These are phyloP conservation scores for Autographa pulchrina DNA, from an alignment of 2,888 invertebrate genomes.

Conservation along the genomic window DNA sequence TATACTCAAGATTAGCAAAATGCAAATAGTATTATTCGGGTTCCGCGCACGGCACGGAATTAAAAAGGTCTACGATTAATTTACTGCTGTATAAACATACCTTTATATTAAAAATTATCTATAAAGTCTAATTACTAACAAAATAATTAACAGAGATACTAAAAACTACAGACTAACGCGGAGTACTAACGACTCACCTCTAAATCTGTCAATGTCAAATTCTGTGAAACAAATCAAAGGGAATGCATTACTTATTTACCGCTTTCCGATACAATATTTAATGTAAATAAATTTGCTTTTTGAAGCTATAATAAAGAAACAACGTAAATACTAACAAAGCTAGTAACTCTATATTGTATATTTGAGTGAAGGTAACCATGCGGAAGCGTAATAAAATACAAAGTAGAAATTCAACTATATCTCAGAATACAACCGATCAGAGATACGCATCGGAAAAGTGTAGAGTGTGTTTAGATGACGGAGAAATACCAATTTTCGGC, in stretches of 20 bases:
- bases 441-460: constrained; percentile 41
- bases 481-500: constrained; percentile 61
- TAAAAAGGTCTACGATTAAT: too few relatives aligned
- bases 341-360: neutral
- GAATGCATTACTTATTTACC: neutral
- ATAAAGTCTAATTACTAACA: too few relatives aligned
- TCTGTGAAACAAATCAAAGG: neutral
- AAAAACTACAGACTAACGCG: too few relatives aligned
- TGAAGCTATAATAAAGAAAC: neutral
- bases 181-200: neutral
- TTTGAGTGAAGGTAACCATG: constrained; percentile 26
- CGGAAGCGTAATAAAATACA: constrained; percentile 20
- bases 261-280: neutral
- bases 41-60: too few relatives aligned
- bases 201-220: neutral
- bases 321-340: neutral
- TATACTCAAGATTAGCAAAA: too few relatives aligned
- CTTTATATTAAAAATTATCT: too few relatives aligned
- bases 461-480: constrained; percentile 60
- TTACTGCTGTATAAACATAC: too few relatives aligned
- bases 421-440: neutral
- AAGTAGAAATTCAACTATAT: neutral
- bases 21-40: too few relatives aligned
- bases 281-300: neutral
- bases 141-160: too few relatives aligned